These are phyloP conservation scores for Phenganax marumi DNA, from an alignment of 92 coral and sea anemone genomes.

Conservation along the genomic window DNA sequence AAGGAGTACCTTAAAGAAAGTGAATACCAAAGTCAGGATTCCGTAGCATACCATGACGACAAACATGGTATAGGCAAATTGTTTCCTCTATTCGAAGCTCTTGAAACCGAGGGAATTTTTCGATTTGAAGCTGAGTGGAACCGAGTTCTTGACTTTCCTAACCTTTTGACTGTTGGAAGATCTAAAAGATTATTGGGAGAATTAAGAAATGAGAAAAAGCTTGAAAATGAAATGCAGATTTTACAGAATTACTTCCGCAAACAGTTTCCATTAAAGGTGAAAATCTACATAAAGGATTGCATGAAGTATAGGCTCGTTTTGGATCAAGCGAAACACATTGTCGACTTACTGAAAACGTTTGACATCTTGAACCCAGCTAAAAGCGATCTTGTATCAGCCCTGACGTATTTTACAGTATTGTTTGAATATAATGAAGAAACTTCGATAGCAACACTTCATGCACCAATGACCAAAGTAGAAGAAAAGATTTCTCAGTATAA, in stretches of 20 bases:
- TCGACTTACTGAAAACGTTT: conserved; percentile 31
- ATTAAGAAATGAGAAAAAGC: conserved; percentile 10
- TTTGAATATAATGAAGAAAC: background rate
- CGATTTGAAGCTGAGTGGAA: conserved; percentile 9
- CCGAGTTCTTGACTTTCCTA: conserved; percentile 16
- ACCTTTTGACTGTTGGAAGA: background rate
- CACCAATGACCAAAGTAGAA: conserved; percentile 11
- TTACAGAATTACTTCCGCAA: conserved; percentile 13
- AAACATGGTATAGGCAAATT: background rate
- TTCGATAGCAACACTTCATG: conserved; percentile 12
- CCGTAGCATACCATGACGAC: background rate
- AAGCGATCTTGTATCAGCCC: background rate
- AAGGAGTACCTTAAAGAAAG: background rate
- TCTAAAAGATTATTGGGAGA: conserved; percentile 14
- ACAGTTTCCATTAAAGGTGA: conserved; percentile 1
- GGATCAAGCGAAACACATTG: conserved; percentile 31
- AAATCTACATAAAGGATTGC: conserved; percentile 31
- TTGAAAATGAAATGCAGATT: background rate
- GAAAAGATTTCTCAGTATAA: conserved; percentile 19
- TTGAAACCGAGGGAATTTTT: background rate
- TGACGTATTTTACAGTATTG: background rate
- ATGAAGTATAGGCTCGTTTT: conserved; percentile 40
- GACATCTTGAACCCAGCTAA: conserved; percentile 12
- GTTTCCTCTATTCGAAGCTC: background rate
- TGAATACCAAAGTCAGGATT: background rate